phyloP scores from a whole-genome alignment of 2,113 vertebrate species.

The Podiceps cristatus region DNA sequence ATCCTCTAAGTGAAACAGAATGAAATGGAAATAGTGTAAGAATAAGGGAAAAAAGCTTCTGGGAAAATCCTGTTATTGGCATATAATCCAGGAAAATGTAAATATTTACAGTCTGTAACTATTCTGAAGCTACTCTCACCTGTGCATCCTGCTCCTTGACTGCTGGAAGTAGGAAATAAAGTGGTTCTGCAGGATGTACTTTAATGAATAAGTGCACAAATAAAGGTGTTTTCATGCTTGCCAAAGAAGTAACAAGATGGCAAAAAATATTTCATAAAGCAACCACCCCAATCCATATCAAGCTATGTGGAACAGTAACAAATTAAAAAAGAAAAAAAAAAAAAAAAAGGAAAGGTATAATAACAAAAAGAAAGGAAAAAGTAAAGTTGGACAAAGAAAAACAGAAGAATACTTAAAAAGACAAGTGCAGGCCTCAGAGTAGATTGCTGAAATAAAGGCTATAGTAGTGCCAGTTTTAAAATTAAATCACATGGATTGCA shows the following conservation, averaged over 20 bases:
- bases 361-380: neutral
- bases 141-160: neutral
- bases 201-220: neutral
- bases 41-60: neutral
- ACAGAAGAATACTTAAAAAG: neutral
- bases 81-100: neutral
- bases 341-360: neutral
- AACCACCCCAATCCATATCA: neutral
- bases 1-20: neutral
- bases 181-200: accelerated
- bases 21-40: neutral
- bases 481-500: neutral
- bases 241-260: neutral
- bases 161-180: neutral
- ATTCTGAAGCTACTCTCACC: neutral
- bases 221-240: neutral
- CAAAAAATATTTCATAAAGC: neutral
- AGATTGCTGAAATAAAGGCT: neutral
- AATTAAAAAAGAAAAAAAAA: neutral
- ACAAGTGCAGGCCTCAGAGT: neutral
- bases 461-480: neutral
- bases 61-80: neutral
- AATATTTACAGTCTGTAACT: neutral
- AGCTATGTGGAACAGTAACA: neutral
- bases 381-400: neutral